Conservation (phyloP, 1,140 invertebrate species). For the Mycetomoellerius zeteki region DNA sequence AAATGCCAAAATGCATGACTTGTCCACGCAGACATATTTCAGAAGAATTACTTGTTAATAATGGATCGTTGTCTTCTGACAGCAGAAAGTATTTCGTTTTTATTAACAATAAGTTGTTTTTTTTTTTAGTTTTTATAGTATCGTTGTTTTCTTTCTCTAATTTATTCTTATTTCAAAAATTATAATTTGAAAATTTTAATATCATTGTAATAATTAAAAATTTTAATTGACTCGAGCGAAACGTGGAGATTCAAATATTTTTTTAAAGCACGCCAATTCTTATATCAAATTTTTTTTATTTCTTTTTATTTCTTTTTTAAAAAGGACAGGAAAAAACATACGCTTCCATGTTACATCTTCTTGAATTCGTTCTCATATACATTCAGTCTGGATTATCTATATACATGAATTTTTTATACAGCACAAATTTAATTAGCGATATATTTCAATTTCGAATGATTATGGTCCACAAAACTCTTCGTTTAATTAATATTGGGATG, state of each 20-base stretch:
- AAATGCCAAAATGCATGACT: constrained; percentile 61
- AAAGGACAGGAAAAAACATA: background rate
- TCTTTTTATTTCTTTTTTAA: background rate
- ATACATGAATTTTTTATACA: background rate
- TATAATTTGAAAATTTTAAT: background rate
- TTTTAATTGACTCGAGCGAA: background rate
- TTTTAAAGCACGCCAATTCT: background rate
- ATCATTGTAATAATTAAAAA: background rate
- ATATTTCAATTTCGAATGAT: constrained; percentile 35
- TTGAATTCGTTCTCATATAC: background rate
- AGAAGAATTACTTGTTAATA: constrained; percentile 11
- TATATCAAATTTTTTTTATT: background rate
- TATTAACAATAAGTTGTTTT: no score
- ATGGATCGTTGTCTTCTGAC: background rate
- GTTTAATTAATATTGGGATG: constrained; percentile 62
- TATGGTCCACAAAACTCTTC: background rate
- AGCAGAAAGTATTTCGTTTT: background rate
- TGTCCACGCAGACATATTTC: constrained; percentile 1
- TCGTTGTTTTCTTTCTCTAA: background rate
- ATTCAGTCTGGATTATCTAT: background rate
- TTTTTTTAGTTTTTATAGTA: background rate
- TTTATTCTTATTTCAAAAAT: background rate
- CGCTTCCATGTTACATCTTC: background rate
- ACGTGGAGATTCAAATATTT: background rate
- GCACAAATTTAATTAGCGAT: constrained; percentile 22